phyloP scores from a whole-genome alignment of 2,888 invertebrate genomes.

The Dendrolimus pini region DNA sequence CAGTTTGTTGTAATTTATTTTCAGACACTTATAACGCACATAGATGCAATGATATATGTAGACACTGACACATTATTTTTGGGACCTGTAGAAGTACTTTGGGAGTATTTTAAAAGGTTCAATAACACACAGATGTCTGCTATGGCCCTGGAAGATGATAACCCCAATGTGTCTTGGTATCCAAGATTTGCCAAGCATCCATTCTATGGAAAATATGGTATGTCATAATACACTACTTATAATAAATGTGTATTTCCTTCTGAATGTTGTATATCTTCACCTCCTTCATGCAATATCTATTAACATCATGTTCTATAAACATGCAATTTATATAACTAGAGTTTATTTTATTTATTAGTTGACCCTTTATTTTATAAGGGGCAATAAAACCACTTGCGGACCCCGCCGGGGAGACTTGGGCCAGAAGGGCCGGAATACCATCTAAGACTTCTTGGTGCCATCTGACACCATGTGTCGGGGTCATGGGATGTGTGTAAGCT shows the following conservation, averaged over 20 bases:
- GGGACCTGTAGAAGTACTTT: slow-evolving; percentile 87
- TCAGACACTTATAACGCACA: slow-evolving; percentile 84
- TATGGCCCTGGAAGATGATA: slow-evolving; percentile 92
- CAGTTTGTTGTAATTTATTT: slow-evolving; percentile 30
- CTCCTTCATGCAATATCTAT: too few relatives aligned
- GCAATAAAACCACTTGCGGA: too few relatives aligned
- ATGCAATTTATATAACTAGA: too few relatives aligned
- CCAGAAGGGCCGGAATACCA: too few relatives aligned
- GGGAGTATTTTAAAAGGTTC: slow-evolving; percentile 89
- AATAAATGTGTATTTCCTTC: background rate
- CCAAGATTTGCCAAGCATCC: slow-evolving; percentile 97
- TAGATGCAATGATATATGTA: slow-evolving; percentile 92
- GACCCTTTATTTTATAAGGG: too few relatives aligned
- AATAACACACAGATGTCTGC: slow-evolving; percentile 92
- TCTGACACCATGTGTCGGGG: too few relatives aligned
- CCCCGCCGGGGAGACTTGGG: too few relatives aligned
- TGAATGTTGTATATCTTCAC: slow-evolving; percentile 1
- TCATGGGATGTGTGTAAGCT: too few relatives aligned
- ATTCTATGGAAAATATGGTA: slow-evolving; percentile 90
- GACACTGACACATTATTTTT: slow-evolving; percentile 95
- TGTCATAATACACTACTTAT: slow-evolving; percentile 7
- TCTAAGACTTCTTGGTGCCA: too few relatives aligned
- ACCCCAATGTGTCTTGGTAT: slow-evolving; percentile 96
- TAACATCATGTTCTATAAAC: too few relatives aligned
- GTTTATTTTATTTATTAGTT: too few relatives aligned